Percentiles rank a stretch among this genome's conserved stretches.
Conservation (phyloP, 1,140 invertebrate species). For the Pachypeltis micranthus region DNA sequence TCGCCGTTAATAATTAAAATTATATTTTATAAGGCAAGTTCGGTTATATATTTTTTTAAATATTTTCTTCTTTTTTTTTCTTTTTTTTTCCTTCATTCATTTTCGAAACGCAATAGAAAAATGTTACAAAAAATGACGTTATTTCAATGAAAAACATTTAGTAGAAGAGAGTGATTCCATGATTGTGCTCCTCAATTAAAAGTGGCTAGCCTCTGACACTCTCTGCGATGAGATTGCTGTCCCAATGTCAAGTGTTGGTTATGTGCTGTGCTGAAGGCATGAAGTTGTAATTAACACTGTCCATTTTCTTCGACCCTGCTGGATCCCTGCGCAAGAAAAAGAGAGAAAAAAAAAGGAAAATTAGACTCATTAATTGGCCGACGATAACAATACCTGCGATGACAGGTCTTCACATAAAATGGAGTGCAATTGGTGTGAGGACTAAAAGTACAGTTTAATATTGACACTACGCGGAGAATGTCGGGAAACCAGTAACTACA, state of each 20-base stretch:
- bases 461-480: no score
- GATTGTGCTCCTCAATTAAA: slow-evolving; percentile 14
- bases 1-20: slow-evolving; percentile 5
- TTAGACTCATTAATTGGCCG: no score
- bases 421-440: no score
- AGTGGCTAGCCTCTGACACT: slow-evolving; percentile 15
- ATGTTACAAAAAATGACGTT: not conserved
- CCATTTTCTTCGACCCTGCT: slow-evolving; percentile 53
- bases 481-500: no score
- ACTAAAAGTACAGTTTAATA: no score
- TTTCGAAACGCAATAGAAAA: not conserved
- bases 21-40: not conserved
- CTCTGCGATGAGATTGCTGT: slow-evolving; percentile 12
- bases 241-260: slow-evolving; percentile 22
- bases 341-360: not conserved
- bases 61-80: not conserved
- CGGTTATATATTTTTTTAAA: slow-evolving; percentile 1
- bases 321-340: slow-evolving; percentile 40
- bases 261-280: slow-evolving; percentile 24
- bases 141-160: not conserved
- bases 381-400: no score
- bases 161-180: slow-evolving; percentile 15
- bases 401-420: no score
- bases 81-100: no score
- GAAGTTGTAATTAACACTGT: slow-evolving; percentile 45